Base-by-base conservation (phyloP, 2,888 invertebrate genomes). In the Chaitophorus viminalis region DNA sequence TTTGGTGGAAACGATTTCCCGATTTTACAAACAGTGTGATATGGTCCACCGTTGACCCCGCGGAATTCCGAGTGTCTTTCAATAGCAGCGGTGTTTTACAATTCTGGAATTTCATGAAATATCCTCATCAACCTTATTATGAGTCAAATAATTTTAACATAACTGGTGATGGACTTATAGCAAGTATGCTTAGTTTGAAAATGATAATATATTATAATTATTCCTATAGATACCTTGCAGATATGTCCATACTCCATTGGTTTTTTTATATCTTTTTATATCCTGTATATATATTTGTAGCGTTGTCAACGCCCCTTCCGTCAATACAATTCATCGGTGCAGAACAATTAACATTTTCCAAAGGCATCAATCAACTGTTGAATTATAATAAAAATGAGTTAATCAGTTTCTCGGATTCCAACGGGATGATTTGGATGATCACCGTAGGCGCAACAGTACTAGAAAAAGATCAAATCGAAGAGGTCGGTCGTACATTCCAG, bases 81-180 rank as follows among this genome's bases (percentile, higher is more conserved):
- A 72, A 79, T 54, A 60, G 90, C 90, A 8, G 25, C 14, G 83
- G 89, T 76, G 36, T 90, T 90, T 9, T 90, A 91, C 6, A 90
- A 91, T 88, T 91, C 91, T 83, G 91, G 91, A 9, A 91, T 91
- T 8, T 85, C 91, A 14, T 91, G 91, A 90, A 91, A 91, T 89
- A 90, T 90, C 9, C 90, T 90, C 17, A 91, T 91, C 0, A 91
- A 33, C 86, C 86, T 39, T 86, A 72, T 17, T 86, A 54, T 29
- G 60, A 54, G 18, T 72, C 60, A 0, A 54, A 86, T 8, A 39
- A 39, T 76, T 46, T 65, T 2, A 46, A 46, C 46, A 46, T 46
- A 46, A 54, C 79, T 3, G 68, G 79, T 29, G 74, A 86, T 8
- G 86, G 86, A 8, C 36, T 60, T 31, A 60, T 79, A 31, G 29